A percentile compares a stretch with the other conserved stretches of the same genome.
phyloP scores from a whole-genome alignment of 1,140 invertebrate species.

The Atta cephalotes region DNA sequence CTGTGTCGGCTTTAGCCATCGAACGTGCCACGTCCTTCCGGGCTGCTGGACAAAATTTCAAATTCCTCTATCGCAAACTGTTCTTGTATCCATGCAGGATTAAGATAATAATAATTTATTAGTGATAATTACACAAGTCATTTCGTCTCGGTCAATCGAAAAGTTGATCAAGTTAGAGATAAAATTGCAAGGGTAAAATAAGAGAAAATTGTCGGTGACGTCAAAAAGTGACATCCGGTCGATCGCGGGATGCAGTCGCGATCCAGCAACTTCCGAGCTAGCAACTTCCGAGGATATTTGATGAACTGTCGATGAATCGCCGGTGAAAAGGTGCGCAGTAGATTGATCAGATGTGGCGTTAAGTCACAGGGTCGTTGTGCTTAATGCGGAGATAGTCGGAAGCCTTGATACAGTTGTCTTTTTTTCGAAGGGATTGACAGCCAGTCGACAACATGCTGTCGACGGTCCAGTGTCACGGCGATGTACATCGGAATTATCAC shows the following conservation, averaged over 20 bases:
- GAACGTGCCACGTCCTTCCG: conserved; percentile 67
- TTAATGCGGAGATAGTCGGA: conserved; percentile 54
- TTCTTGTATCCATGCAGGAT: neutral
- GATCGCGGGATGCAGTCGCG: conserved; percentile 31
- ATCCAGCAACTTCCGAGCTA: neutral
- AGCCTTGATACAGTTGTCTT: conserved; percentile 38
- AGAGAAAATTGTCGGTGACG: neutral
- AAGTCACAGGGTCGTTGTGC: conserved; percentile 40
- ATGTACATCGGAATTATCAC: conserved; percentile 73
- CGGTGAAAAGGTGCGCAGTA: conserved; percentile 50
- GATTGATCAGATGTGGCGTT: conserved; percentile 52
- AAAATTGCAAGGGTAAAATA: neutral
- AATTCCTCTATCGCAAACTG: neutral
- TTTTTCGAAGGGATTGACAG: conserved; percentile 61
- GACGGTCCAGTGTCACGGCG: conserved; percentile 73
- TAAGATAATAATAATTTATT: neutral
- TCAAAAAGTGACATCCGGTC: conserved; percentile 2
- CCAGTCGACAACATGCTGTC: conserved; percentile 74
- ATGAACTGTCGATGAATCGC: conserved; percentile 3
- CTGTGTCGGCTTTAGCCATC: conserved; percentile 75
- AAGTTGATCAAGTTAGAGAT: neutral
- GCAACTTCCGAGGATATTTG: neutral
- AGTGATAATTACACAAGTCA: neutral
- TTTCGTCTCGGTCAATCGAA: neutral
- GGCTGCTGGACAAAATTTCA: neutral